Evolutionary conservation across 2,888 invertebrate species (phyloP).

Genomic region (Acheta domesticus): DNA sequence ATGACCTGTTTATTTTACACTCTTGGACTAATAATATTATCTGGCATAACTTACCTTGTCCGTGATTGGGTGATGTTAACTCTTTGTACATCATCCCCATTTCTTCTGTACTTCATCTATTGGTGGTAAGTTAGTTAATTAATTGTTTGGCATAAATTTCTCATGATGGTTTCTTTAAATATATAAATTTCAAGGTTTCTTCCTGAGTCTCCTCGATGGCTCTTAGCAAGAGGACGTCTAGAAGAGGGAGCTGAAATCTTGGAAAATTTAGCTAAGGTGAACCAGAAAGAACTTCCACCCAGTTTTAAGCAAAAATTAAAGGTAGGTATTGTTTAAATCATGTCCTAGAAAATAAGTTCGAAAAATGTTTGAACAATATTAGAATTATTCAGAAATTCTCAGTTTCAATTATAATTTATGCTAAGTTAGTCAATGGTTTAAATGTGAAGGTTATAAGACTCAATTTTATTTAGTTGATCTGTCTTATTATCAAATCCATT

Average conservation of each 20-base stretch:
- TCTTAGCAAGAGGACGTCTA: slow-evolving; percentile 75
- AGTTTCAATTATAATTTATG: background rate
- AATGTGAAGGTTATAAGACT: background rate
- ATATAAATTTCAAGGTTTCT: slow-evolving; percentile 54
- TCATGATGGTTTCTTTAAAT: background rate
- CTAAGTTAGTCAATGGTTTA: background rate
- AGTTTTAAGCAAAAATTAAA: slow-evolving; percentile 65
- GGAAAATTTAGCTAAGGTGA: slow-evolving; percentile 71
- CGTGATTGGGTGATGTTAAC: slow-evolving; percentile 80
- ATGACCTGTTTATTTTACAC: slow-evolving; percentile 91
- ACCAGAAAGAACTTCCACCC: slow-evolving; percentile 70
- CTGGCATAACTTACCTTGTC: slow-evolving; percentile 79
- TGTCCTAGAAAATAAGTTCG: too few relatives aligned
- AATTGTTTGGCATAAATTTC: background rate
- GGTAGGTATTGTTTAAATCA: slow-evolving; percentile 29
- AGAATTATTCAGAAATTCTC: background rate
- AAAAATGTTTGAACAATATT: background rate
- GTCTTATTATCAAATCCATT: background rate
- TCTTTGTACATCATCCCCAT: slow-evolving; percentile 78
- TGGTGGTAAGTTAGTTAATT: slow-evolving; percentile 57
- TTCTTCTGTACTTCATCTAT: slow-evolving; percentile 77
- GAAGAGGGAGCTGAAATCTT: slow-evolving; percentile 78
- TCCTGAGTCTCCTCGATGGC: slow-evolving; percentile 89
- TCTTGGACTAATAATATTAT: slow-evolving; percentile 75
- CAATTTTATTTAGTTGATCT: background rate